Evolutionary conservation across 2,113 vertebrate genomes (phyloP), one percentile per base, ranked within the genome.

Genomic region (Chaetorhynchus papuensis): DNA sequence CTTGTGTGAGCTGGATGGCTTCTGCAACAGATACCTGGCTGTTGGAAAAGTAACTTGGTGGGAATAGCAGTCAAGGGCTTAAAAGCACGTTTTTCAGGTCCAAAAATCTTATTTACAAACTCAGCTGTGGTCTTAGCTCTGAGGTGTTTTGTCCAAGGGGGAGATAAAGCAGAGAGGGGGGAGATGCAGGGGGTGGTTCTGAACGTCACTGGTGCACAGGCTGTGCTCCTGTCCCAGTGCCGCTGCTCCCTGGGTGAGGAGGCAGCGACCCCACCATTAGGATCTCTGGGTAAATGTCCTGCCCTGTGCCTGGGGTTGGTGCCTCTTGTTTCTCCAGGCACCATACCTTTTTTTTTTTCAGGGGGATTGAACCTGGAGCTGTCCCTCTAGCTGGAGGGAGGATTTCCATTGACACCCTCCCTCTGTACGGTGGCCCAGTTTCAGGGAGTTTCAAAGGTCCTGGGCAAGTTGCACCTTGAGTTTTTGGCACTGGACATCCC

Each of bases 1-100:
- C 94, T 97, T 97, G 96, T 97, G 93, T 92, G 89, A 75, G 93
- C 89, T 88, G 95, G 75, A 70, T 57, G 81, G 87, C 91, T 96
- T 83, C 80, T 71, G 70, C 65, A 77, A 42, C 39, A 30, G 70
- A 87, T 86, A 75, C 84, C 90, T 7, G 76, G 56, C 90, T 42
- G 35, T 60, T 87, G 39, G 56, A 76, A 93, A 83, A 74, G 63
- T 64, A 69, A 56, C 63, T 71, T 77, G 68, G 68, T 69, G 54
- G 75, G 54, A 95, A 53, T 31, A 94, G 81, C 72, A 90, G 57
- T 87, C 60, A 44, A 69, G 80, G 45, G 66, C 77, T 92, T 85
- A 60, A 95, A 95, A 93, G 45, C 86, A 86, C 42, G 4, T 81
- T 89, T 93, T 88, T 63, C 60, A 57, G 54, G 64, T 90, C 18